Evolutionary conservation across 2,113 vertebrate species (phyloP).

Genomic region (Paralichthys olivaceus): DNA sequence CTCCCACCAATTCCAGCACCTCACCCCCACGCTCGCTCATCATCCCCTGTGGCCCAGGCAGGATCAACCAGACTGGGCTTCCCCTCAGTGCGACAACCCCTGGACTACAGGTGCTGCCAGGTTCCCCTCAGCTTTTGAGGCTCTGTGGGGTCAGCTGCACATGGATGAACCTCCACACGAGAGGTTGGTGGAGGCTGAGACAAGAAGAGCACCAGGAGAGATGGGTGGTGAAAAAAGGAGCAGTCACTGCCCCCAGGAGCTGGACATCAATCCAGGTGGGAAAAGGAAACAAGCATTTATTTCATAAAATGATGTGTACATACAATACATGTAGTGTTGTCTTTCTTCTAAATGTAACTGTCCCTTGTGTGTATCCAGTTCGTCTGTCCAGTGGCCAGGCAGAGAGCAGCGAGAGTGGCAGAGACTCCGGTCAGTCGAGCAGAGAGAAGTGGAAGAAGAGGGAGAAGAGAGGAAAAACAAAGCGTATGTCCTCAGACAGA

Average conservation of each 20-base stretch:
- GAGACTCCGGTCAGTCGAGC: conserved; percentile 33
- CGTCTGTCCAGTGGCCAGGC: conserved; percentile 56
- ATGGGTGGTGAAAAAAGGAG: conserved; percentile 22
- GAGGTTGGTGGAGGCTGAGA: conserved; percentile 2
- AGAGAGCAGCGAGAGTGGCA: conserved; percentile 63
- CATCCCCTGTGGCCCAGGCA: conserved; percentile 20
- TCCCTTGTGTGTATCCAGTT: conserved; percentile 53
- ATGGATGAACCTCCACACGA: conserved; percentile 36
- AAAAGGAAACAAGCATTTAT: neutral
- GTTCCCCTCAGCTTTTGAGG: conserved; percentile 1
- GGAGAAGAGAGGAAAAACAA: conserved; percentile 1
- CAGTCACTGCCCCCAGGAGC: conserved; percentile 53
- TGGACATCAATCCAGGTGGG: conserved; percentile 79
- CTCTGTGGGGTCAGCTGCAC: conserved; percentile 32
- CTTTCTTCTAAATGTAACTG: neutral
- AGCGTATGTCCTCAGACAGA: conserved; percentile 11
- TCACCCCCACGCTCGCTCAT: neutral
- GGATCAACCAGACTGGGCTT: conserved; percentile 11
- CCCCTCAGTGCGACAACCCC: conserved; percentile 2
- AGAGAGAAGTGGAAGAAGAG: conserved; percentile 38
- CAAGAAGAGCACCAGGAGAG: conserved; percentile 1
- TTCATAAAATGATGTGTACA: neutral
- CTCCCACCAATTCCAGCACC: conserved; percentile 17
- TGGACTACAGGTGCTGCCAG: conserved; percentile 29
- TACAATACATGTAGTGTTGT: no score